Evolutionary conservation across 2,888 invertebrate species (phyloP).

Genomic region (Tupiocoris notatus): DNA sequence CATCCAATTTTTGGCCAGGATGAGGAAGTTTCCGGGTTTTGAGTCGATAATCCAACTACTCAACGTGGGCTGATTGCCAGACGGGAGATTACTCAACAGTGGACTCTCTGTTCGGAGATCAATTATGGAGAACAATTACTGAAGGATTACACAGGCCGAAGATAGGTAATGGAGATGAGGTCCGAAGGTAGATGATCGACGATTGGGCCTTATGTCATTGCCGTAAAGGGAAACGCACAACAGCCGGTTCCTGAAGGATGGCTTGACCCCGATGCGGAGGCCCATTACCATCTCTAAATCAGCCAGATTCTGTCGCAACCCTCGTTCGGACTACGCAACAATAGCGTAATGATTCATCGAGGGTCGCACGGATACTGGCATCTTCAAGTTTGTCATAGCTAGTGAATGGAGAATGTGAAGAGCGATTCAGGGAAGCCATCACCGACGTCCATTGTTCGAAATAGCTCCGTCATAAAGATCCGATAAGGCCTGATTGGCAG

Average conservation of each 20-base stretch:
- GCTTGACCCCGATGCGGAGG: not conserved
- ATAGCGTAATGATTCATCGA: not conserved
- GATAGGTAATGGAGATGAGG: not conserved
- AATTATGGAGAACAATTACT: not conserved
- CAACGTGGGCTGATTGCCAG: not conserved
- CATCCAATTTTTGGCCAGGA: not conserved
- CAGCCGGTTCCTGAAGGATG: too few species aligned
- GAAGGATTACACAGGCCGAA: not conserved
- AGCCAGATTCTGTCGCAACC: not conserved
- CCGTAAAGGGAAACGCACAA: not conserved
- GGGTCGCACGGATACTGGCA: not conserved
- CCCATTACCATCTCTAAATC: not conserved
- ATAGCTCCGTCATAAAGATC: not conserved
- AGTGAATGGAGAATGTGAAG: not conserved
- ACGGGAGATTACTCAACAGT: not conserved
- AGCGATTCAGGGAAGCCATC: not conserved
- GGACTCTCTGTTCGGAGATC: not conserved
- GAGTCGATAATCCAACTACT: too few species aligned
- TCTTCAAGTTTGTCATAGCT: not conserved
- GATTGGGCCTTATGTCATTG: not conserved
- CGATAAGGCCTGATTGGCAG: not conserved
- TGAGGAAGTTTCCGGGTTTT: not conserved
- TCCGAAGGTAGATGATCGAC: not conserved
- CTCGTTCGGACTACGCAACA: not conserved
- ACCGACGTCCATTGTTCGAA: not conserved